Conservation (phyloP, 37 sponge, comb jelly and placozoan genomes). For the Beroe ovata region DNA sequence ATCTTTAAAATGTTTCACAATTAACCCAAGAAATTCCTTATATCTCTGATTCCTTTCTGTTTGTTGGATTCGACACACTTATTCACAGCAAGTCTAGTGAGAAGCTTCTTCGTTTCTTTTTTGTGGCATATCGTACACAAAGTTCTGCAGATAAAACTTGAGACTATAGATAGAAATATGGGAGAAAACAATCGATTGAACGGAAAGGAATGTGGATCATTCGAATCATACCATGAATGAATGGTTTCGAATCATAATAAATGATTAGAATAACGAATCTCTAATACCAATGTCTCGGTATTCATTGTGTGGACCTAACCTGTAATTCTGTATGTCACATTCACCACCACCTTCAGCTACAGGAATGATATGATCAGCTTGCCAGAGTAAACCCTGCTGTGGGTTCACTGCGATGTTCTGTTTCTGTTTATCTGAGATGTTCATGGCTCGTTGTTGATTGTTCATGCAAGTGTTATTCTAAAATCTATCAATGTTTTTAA, state of each 20-base stretch:
- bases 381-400: slow-evolving; percentile 32
- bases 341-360: slow-evolving; percentile 50
- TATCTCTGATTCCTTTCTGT: slow-evolving; percentile 24
- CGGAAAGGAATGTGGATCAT: too few species aligned
- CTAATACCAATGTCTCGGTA: too few species aligned
- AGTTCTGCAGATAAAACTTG: slow-evolving; percentile 11
- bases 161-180: too few species aligned
- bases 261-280: too few species aligned
- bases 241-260: too few species aligned
- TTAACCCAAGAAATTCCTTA: slow-evolving; percentile 20
- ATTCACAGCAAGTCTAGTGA: background rate
- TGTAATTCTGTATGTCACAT: slow-evolving; percentile 43
- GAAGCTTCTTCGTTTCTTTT: slow-evolving; percentile 14
- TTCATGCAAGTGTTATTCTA: too few species aligned
- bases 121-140: slow-evolving; percentile 44
- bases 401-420: background rate
- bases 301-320: slow-evolving; percentile 5
- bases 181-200: too few species aligned
- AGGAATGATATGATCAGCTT: slow-evolving; percentile 52
- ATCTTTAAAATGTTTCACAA: background rate
- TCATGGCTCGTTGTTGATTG: too few species aligned
- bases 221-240: too few species aligned
- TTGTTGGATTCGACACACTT: background rate
- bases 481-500: too few species aligned
- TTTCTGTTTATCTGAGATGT: slow-evolving; percentile 45